Conservation (phyloP, 2,888 invertebrate species). For the Agrotis segetum region DNA sequence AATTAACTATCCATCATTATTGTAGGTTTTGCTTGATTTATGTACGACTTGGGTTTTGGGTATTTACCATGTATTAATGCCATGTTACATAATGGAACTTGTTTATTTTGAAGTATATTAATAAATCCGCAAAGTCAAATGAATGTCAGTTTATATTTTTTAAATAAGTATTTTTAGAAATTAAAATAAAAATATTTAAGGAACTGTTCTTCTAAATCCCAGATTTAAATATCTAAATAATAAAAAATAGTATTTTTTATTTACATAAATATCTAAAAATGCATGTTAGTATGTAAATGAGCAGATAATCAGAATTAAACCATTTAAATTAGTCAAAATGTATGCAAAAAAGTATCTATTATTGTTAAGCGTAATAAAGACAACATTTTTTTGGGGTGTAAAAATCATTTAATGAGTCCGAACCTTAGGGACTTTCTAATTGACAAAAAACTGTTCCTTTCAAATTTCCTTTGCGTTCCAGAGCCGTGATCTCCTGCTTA, state of each 20-base stretch:
- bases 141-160: too few species aligned
- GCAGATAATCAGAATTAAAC: too few species aligned
- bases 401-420: too few species aligned
- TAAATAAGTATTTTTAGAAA: too few species aligned
- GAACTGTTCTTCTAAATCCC: background rate
- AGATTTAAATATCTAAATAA: background rate
- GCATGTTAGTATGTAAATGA: background rate
- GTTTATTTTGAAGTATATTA: background rate
- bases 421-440: too few species aligned
- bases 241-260: background rate
- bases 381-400: too few species aligned
- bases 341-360: too few species aligned
- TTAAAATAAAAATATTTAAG: background rate
- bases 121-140: background rate
- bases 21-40: background rate
- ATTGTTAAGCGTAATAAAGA: too few species aligned
- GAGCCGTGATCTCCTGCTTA: too few species aligned
- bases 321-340: too few species aligned
- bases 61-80: constrained; percentile 19
- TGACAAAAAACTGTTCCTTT: too few species aligned
- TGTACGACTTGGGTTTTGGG: background rate
- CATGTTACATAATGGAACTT: background rate
- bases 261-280: background rate
- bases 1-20: background rate
- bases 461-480: too few species aligned